Evolutionary conservation across 2,888 invertebrate species (phyloP).

Genomic region (Andrena flavipes): DNA sequence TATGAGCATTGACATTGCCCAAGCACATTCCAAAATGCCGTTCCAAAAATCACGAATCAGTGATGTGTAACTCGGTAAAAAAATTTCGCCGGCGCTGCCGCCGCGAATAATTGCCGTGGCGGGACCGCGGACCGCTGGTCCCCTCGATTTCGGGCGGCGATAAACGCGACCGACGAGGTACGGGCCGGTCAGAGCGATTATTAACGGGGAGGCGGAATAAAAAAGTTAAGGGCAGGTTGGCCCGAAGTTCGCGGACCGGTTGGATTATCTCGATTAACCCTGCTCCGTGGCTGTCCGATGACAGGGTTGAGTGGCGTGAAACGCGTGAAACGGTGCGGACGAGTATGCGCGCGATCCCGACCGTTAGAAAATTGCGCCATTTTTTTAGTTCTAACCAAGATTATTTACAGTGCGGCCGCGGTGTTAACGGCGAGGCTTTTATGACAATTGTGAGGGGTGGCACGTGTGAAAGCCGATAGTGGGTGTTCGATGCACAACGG

Average conservation of each 20-base stretch:
- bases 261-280: conserved; percentile 36
- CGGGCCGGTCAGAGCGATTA: neutral
- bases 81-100: neutral
- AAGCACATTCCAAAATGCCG: conserved; percentile 41
- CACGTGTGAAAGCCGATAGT: conserved; percentile 32
- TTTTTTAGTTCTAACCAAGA: conserved; percentile 66
- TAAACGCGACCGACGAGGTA: neutral
- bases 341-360: conserved; percentile 65
- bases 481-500: conserved; percentile 17
- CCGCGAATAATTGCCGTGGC: neutral
- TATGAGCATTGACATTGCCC: conserved; percentile 39
- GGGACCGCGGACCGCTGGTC: neutral
- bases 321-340: conserved; percentile 41
- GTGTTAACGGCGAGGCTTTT: conserved; percentile 25
- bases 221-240: neutral
- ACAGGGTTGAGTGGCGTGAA: conserved; percentile 55
- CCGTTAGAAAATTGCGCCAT: conserved; percentile 76
- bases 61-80: conserved; percentile 16
- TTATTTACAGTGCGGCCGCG: conserved; percentile 55
- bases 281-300: conserved; percentile 56
- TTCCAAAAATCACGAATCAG: conserved; percentile 44
- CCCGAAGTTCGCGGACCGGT: neutral
- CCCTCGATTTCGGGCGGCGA: neutral
- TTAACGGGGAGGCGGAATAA: neutral
- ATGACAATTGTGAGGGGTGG: conserved; percentile 30